Conservation (phyloP, 37 sponge, comb jelly and placozoan genomes). For the Geodia barretti region DNA sequence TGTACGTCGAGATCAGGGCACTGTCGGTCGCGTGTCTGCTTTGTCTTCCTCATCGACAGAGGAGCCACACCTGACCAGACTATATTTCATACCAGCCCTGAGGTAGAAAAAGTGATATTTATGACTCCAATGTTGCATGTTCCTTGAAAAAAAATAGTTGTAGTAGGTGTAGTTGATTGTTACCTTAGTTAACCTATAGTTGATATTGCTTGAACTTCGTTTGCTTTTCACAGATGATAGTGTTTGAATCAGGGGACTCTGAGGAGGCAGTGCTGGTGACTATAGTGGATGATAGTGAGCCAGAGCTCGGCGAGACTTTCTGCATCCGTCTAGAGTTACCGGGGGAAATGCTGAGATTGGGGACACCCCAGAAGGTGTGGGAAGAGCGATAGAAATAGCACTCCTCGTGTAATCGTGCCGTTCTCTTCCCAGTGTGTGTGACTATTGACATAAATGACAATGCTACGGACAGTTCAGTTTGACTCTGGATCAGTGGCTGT, state of each 20-base stretch:
- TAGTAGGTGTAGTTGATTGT: neutral
- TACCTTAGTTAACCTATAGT: too few species aligned
- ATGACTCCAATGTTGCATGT: neutral
- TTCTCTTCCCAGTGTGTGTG: conserved; percentile 48
- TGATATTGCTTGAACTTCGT: too few species aligned
- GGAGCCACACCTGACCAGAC: conserved; percentile 9
- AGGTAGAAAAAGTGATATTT: neutral
- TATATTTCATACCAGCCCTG: neutral
- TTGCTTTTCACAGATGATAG: conserved; percentile 16
- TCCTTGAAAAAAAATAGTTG: neutral
- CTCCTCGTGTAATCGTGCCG: neutral
- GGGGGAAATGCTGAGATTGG: conserved; percentile 66
- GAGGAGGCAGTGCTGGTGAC: conserved; percentile 10
- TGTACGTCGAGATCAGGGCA: conserved; percentile 49
- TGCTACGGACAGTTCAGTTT: conserved; percentile 82
- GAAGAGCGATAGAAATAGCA: neutral
- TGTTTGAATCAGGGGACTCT: conserved; percentile 37
- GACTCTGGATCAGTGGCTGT: conserved; percentile 4
- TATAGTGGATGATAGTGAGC: conserved; percentile 51
- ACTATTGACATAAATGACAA: conserved; percentile 77
- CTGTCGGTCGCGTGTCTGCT: conserved; percentile 66
- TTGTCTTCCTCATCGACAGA: conserved; percentile 16
- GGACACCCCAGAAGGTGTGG: conserved; percentile 31
- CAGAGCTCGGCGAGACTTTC: conserved; percentile 66
- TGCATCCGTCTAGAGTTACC: conserved; percentile 42